Base-by-base conservation (phyloP, 2,113 vertebrate genomes). In the Gasterosteus nipponicus region DNA sequence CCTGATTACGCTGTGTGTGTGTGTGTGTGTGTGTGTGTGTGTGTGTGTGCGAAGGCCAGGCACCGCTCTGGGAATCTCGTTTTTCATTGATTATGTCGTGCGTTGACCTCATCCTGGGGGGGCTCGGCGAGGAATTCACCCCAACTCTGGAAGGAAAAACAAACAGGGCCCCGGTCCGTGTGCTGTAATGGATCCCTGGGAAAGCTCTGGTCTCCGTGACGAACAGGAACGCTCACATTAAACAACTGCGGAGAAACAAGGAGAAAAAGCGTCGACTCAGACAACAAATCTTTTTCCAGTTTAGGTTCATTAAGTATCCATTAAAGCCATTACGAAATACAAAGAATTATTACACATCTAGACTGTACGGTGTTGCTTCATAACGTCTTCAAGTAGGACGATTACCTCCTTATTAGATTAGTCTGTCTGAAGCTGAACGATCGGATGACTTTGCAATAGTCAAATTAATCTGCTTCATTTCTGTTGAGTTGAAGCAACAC, bases 131-230 rank as follows among this genome's bases (percentile, higher is more conserved):
- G 69, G 84, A 86, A 82, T 90, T 81, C 29, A 35, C 82, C 63
- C 63, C 33, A 67, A 86, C 81, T 85, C 46, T 54, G 73, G 64
- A 87, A 83, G 63, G 19, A 87, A 89, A 56, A 92, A 91, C 80
- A 92, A 90, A 85, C 88, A 46, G 78, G 41, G 41, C 74, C 81
- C 22, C 14, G 10, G 10, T 67, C 51, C 67, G 14, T 64, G 53
- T 46, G 18, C 70, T 86, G 86, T 78, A 77, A 80, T 29, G 70
- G 80, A 84, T 87, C 82, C 86, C 42, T 90, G 89, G 86, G 89
- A 91, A 91, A 89, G 73, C 69, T 79, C 12, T 31, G 42, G 39
- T 75, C 79, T 69, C 72, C 49, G 5, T 42, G 57, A 29, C 29
- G 19, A 75, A 67, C 5, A 54, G 81, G 78, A 67, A 77, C 66